These are phyloP conservation scores for Drosophila hydei DNA, from an alignment of 1,140 invertebrate genomes.

Conservation along the genomic window DNA sequence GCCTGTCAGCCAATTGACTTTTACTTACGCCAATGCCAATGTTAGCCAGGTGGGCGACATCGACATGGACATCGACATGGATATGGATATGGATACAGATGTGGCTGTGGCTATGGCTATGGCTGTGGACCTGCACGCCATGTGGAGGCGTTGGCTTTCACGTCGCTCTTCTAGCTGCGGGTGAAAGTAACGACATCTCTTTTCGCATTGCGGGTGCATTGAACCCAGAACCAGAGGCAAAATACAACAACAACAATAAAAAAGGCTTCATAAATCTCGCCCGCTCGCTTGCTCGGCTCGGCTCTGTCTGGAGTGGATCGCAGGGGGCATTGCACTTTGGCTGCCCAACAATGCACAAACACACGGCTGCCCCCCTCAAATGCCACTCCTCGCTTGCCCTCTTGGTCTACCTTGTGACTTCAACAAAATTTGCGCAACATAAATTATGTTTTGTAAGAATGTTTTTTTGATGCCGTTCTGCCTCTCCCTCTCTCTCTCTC, in stretches of 20 bases:
- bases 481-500: neutral
- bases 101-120: no score
- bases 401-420: neutral
- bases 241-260: no score
- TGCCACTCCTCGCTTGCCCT: neutral
- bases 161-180: constrained; percentile 58
- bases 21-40: constrained; percentile 51
- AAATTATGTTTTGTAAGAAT: constrained; percentile 81
- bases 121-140: no score
- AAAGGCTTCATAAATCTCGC: constrained; percentile 47
- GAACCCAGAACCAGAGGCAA: constrained; percentile 41
- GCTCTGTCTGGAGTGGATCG: constrained; percentile 14
- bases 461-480: constrained; percentile 50
- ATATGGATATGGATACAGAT: neutral
- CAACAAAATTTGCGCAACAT: constrained; percentile 75
- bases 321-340: constrained; percentile 29
- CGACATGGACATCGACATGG: constrained; percentile 13
- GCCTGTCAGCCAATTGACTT: constrained; percentile 77
- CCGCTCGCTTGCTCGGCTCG: constrained; percentile 4
- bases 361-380: neutral
- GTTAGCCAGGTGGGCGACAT: constrained; percentile 28
- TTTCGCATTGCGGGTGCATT: constrained; percentile 18
- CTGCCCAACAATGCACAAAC: constrained; percentile 35
- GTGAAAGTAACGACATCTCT: constrained; percentile 59
- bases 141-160: constrained; percentile 75